Base-by-base conservation (phyloP, 2,797 vertebrate species). In the Sebastes cheni region DNA sequence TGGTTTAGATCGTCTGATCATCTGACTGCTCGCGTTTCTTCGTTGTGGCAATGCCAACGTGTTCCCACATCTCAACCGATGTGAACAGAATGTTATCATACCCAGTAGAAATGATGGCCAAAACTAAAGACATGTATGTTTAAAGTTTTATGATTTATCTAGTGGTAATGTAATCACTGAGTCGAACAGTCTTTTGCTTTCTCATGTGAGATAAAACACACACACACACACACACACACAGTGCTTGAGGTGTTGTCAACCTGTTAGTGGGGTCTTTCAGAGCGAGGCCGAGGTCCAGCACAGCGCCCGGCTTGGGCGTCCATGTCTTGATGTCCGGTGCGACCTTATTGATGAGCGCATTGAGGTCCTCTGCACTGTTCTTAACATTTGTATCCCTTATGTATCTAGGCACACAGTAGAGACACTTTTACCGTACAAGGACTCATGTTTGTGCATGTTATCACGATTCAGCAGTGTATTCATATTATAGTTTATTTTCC, bases 361-460 rank as follows among this genome's bases (percentile, higher is more conserved):
- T 97, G 62, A 97, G 93, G 42, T 94, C 90, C 52, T 70, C 86
- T 11, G 96, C 84, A n/a, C 83, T 89, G 87, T 97, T 97, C 92
- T 97, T 97, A 3, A 69, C 32, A 71, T 97, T 97, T 16, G 93
- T 97, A 18, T 95, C 90, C 59, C 92, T 96, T 54, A 97, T 95
- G 67, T 96, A 96, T 58, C 96, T 97, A 87, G 6, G 62, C 20
- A 74, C 46, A 64, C 46, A 64, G n/a, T 25, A 25, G 22, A 46
- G 36, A 66, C 23, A 36, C 8, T 4, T 18, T 55, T 60, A 29
- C 25, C 13, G 4, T 18, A 65, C 16, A 56, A 30, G 20, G 10
- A 59, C 14, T 42, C 39, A 14, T 13, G 36, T 39, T 39, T 39
- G 36, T 39, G 36, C 36, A 39, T 14, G 5, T 6, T 13, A 39